These are phyloP conservation scores for Pollenia angustigena DNA, from an alignment of 2,888 invertebrate species.

Conservation along the genomic window DNA sequence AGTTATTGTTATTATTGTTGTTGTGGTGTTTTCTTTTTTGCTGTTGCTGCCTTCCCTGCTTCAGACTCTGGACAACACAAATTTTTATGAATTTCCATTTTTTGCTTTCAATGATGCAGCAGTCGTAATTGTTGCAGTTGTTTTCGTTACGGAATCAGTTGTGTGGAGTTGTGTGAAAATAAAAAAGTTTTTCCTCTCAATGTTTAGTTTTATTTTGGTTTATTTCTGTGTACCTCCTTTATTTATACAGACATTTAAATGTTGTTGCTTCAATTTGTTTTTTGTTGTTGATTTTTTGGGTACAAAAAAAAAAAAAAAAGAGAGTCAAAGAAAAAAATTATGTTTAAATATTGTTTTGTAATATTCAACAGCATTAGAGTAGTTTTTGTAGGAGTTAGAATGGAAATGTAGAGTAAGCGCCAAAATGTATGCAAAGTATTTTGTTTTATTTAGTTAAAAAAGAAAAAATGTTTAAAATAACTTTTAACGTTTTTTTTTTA, in stretches of 20 bases:
- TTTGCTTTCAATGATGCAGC: constrained; percentile 66
- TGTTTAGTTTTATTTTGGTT: constrained; percentile 35
- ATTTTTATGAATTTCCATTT: constrained; percentile 48
- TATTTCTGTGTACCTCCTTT: constrained; percentile 50
- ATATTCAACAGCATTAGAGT: constrained; percentile 43
- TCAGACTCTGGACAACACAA: neutral
- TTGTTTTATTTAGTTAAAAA: constrained; percentile 29
- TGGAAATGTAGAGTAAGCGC: constrained; percentile 37
- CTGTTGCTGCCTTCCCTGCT: neutral
- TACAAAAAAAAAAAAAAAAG: constrained; percentile 10
- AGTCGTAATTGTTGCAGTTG: constrained; percentile 71
- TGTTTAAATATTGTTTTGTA: constrained; percentile 63
- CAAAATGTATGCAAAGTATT: constrained; percentile 63
- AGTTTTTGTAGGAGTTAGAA: constrained; percentile 14
- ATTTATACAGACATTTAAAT: constrained; percentile 60
- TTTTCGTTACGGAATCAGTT: constrained; percentile 55
- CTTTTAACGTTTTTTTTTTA: constrained; percentile 27
- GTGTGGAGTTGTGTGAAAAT: constrained; percentile 1
- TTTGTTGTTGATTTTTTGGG: constrained; percentile 10
- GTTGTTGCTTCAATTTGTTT: constrained; percentile 34
- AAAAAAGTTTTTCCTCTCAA: constrained; percentile 37
- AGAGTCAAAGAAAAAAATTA: neutral
- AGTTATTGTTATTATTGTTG: neutral
- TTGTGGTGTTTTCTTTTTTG: neutral
- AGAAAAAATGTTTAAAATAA: constrained; percentile 18